These are phyloP conservation scores for Aurelia coerulea DNA, from an alignment of 30 jellyfish, hydroid and myxozoan genomes.

Conservation along the genomic window DNA sequence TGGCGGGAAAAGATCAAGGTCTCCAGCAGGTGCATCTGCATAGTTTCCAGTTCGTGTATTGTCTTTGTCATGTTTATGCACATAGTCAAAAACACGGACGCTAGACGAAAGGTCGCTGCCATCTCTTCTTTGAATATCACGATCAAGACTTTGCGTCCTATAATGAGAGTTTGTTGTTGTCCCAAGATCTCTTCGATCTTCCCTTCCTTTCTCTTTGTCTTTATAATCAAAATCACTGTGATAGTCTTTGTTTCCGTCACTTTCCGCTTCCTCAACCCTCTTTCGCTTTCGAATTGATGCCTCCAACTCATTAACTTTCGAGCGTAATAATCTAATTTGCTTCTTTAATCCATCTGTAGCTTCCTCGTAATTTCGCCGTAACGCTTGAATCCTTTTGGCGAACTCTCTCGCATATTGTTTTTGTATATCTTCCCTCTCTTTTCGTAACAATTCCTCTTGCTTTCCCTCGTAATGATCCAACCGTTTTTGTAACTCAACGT, in stretches of 20 bases:
- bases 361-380: conserved; percentile 80
- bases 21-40: conserved; percentile 30
- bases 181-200: neutral
- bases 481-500: conserved; percentile 52
- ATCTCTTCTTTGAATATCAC: neutral
- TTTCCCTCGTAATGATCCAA: conserved; percentile 34
- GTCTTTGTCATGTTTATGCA: conserved; percentile 24
- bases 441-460: conserved; percentile 26
- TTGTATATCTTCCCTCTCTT: conserved; percentile 71
- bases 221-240: neutral
- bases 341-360: conserved; percentile 79
- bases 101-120: conserved; percentile 12
- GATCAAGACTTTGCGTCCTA: neutral
- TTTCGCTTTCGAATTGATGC: neutral
- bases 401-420: conserved; percentile 82
- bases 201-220: neutral
- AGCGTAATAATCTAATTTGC: conserved; percentile 48
- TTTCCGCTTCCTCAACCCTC: neutral
- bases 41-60: conserved; percentile 17
- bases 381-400: conserved; percentile 79
- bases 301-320: conserved; percentile 52
- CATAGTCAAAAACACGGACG: conserved; percentile 47
- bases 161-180: neutral
- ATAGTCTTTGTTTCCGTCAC: neutral
- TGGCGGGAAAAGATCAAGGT: conserved; percentile 16